Conservation (phyloP, 2,113 vertebrate genomes). For the Smithornis capensis region DNA sequence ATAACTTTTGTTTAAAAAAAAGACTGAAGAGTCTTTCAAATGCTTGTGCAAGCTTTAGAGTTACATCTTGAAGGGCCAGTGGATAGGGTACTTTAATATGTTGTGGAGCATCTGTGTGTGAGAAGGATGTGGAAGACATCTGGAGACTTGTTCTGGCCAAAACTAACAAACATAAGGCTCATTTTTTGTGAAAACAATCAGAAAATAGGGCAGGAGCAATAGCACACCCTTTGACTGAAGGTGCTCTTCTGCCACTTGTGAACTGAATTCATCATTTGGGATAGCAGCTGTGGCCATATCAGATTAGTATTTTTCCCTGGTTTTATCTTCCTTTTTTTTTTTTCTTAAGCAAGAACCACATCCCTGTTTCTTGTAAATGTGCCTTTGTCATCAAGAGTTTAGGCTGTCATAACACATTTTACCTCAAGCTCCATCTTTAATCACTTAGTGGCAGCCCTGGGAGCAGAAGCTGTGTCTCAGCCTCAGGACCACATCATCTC, state of each 20-base stretch:
- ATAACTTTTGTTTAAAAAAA: background rate
- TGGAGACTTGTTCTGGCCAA: conserved; percentile 29
- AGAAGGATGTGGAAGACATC: background rate
- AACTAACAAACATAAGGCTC: conserved; percentile 18
- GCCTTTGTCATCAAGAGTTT: background rate
- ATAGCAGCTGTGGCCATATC: background rate
- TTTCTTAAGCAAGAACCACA: background rate
- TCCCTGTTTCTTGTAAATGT: conserved; percentile 4
- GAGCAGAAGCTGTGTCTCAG: background rate
- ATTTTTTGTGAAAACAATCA: conserved; percentile 10
- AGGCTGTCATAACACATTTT: background rate
- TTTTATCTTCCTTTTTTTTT: background rate
- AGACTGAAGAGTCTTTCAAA: background rate
- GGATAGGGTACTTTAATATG: background rate
- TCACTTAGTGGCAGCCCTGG: background rate
- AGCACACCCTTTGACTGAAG: background rate
- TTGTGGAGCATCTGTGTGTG: background rate
- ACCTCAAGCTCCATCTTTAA: conserved; percentile 11
- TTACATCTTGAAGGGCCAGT: background rate
- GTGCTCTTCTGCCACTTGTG: background rate
- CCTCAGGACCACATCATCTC: background rate
- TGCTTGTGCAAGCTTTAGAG: background rate
- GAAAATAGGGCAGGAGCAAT: background rate
- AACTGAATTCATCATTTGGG: background rate
- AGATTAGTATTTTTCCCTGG: background rate